A percentile compares a stretch with the other conserved stretches of the same genome.
These are phyloP conservation scores for Tragelaphus eurycerus DNA, from an alignment of 2,797 vertebrate genomes.

Conservation along the genomic window DNA sequence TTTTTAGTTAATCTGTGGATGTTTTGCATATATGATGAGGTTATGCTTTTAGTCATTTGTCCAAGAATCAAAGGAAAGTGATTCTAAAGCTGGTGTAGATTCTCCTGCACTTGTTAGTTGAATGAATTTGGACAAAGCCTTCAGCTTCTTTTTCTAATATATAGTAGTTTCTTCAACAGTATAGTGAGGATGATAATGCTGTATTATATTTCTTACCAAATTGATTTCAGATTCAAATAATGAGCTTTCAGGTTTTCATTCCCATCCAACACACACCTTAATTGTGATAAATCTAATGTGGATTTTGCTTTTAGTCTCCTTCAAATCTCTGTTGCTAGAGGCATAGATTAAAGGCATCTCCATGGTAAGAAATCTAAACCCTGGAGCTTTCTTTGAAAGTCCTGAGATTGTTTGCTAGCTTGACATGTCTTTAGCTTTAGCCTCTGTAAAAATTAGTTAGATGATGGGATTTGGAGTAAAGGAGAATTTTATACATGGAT, in stretches of 20 bases:
- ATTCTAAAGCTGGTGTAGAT: not conserved
- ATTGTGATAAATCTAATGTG: not conserved
- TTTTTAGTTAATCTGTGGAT: not conserved
- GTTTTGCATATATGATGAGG: not conserved
- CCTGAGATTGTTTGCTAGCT: not conserved
- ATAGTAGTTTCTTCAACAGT: not conserved
- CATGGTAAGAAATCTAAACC: not conserved
- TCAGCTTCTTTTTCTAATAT: not conserved
- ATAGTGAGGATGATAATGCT: not conserved
- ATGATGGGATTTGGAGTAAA: not conserved
- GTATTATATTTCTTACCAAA: not conserved
- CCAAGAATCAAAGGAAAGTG: not conserved
- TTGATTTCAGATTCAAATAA: not conserved
- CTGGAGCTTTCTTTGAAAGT: not conserved
- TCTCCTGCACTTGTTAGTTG: not conserved
- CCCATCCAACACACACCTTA: not conserved
- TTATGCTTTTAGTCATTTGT: not conserved
- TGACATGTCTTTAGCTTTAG: slow-evolving; percentile 29
- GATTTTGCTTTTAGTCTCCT: not conserved
- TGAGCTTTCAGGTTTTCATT: not conserved
- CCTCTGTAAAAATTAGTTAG: slow-evolving; percentile 20
- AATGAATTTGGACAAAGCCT: not conserved
- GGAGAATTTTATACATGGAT: not conserved
- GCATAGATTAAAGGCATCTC: not conserved
- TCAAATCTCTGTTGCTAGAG: not conserved